Evolutionary conservation across 2,888 invertebrate species (phyloP).

Genomic region (Drosophila pegasa): DNA sequence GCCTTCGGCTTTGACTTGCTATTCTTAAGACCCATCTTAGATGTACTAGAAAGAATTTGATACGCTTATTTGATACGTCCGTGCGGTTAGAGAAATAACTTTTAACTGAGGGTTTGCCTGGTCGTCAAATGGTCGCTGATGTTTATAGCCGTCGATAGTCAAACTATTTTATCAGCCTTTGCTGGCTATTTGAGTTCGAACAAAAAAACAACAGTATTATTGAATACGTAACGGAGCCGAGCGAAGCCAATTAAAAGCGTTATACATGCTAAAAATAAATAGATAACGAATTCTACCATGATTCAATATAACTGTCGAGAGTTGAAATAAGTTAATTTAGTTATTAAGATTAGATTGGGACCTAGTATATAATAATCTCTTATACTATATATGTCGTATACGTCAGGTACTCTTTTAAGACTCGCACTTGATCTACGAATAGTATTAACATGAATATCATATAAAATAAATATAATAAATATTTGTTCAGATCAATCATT

Average conservation of each 20-base stretch:
- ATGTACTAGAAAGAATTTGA: neutral
- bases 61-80: conserved; percentile 5
- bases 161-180: conserved; percentile 39
- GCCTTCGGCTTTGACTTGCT: conserved; percentile 29
- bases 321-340: conserved; percentile 1
- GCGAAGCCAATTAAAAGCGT: too few species aligned
- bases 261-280: neutral
- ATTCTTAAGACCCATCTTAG: conserved; percentile 27
- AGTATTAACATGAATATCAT: too few species aligned
- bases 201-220: neutral
- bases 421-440: too few species aligned
- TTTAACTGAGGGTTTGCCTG: conserved; percentile 30
- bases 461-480: too few species aligned
- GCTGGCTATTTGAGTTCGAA: neutral
- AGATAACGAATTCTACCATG: neutral
- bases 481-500: too few species aligned
- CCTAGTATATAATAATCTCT: neutral
- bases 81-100: conserved; percentile 11
- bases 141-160: conserved; percentile 45
- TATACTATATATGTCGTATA: neutral
- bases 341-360: neutral
- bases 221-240: neutral
- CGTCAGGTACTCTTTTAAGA: too few species aligned
- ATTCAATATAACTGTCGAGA: neutral
- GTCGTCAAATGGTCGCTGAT: conserved; percentile 10